A percentile compares a stretch with the other conserved stretches of the same genome.
Conservation (phyloP, 1,140 invertebrate species). For the Brachionus sp. region DNA sequence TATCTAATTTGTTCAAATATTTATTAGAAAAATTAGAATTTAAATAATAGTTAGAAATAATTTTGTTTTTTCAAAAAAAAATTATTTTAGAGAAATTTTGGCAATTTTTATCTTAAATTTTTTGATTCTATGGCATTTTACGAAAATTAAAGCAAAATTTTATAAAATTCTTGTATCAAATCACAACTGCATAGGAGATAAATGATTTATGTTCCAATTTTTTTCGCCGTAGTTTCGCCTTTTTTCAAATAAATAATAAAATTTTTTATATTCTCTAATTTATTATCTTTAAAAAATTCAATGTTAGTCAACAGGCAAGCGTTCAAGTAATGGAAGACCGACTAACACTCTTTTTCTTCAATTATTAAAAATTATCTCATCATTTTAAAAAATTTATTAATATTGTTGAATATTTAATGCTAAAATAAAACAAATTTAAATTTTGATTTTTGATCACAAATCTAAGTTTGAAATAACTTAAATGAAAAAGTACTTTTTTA, state of each 20-base stretch:
- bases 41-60: too few species aligned
- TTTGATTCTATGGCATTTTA: not conserved
- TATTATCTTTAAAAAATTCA: not conserved
- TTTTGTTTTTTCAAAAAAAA: too few species aligned
- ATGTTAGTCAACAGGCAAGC: not conserved
- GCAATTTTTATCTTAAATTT: too few species aligned
- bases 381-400: not conserved
- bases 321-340: not conserved
- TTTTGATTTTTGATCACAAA: not conserved
- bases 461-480: not conserved
- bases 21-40: too few species aligned
- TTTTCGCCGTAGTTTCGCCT: too few species aligned
- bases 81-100: too few species aligned
- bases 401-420: not conserved
- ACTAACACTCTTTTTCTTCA: not conserved
- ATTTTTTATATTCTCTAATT: not conserved
- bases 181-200: too few species aligned
- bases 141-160: not conserved
- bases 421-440: not conserved
- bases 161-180: not conserved
- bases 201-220: not conserved
- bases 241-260: not conserved
- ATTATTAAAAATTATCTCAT: not conserved
- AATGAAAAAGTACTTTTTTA: not conserved
- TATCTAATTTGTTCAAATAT: too few species aligned